Evolutionary conservation across 2,113 vertebrate genomes (phyloP).

Genomic region (Prolemur simus): DNA sequence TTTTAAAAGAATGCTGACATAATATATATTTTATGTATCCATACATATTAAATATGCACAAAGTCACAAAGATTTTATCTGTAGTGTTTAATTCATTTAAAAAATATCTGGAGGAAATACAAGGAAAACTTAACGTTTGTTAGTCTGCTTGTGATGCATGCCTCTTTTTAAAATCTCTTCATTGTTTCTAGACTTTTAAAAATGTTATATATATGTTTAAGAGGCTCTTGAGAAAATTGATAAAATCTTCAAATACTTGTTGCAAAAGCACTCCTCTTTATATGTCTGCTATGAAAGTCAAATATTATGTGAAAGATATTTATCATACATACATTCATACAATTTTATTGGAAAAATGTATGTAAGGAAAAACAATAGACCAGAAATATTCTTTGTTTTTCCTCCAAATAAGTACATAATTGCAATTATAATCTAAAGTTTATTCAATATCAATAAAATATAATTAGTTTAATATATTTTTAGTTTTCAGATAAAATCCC

Average conservation of each 20-base stretch:
- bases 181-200: neutral
- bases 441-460: neutral
- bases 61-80: neutral
- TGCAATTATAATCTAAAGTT: neutral
- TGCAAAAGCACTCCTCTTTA: neutral
- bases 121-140: neutral
- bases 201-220: neutral
- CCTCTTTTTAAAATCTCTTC: neutral
- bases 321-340: neutral
- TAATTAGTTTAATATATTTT: neutral
- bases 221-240: neutral
- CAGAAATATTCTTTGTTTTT: neutral
- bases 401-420: neutral
- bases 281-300: neutral
- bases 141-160: neutral
- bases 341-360: neutral
- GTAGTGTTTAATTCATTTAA: slow-evolving; percentile 12
- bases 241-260: neutral
- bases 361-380: neutral
- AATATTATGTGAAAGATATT: neutral
- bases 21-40: neutral
- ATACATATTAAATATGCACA: neutral
- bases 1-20: neutral
- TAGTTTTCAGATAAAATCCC: neutral
- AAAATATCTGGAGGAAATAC: neutral